Evolutionary conservation across 2,113 vertebrate genomes (phyloP), one percentile per base, ranked within the genome.

Genomic region (Panthera tigris): DNA sequence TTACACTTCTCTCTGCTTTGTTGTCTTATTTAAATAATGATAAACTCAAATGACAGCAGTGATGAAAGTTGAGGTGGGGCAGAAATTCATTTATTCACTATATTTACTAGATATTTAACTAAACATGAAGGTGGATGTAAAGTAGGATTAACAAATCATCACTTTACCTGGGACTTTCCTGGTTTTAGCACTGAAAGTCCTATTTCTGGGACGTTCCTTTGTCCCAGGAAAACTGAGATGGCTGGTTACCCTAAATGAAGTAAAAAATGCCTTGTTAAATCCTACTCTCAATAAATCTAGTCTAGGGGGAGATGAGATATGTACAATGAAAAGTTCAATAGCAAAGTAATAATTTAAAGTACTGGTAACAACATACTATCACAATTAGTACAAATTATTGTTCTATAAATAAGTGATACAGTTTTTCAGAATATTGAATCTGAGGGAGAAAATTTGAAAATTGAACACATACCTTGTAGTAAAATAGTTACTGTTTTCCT

Each of bases 251-350:
- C 15, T 88, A 93, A 94, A 73, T 90, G 79, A 89, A 82, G 84
- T 48, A 63, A 96, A 94, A 94, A 93, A 87, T 93, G 18, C 52
- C 39, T 89, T 0, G 1, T 45, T 95, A 96, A 96, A 93, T 82
- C 48, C 65, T 85, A 79, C 14, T 83, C 25, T 68, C 25, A 94
- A 92, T 55, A 90, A 94, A 90, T 73, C 15, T 45, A 57, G 11
- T 81, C 52, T 73, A 50, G 86, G 65, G 15, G 23, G 48, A 95
- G 52, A 71, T 95, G 29, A 96, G 16, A 57, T 76, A 36, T 63
- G 33, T 93, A 15, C 31, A 84, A 45, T 57, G 11, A 93, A 97
- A 96, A 50, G 41, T 88, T 94, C 90, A 98, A 63, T 91, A 90
- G 86, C 33, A 65, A 82, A 68, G 36, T 89, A 69, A 89, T n/a